Percentiles rank a stretch among this genome's conserved stretches.
phyloP scores from a whole-genome alignment of 2,797 vertebrate genomes.

The Rhabdophis nuchalis region DNA sequence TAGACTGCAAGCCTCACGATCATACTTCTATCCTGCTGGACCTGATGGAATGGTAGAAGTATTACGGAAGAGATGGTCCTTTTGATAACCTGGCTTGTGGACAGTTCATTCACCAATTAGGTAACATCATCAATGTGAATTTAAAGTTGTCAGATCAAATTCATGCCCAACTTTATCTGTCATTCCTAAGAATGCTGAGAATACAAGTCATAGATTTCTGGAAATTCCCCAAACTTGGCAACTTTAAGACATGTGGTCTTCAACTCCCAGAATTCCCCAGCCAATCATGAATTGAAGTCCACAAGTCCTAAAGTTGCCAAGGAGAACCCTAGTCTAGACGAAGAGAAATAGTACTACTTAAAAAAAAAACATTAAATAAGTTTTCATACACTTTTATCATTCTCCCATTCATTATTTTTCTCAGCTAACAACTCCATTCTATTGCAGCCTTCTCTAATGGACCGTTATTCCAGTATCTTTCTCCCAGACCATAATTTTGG shows the following conservation, averaged over 20 bases:
- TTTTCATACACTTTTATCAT: background rate
- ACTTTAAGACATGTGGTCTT: background rate
- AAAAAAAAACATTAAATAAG: background rate
- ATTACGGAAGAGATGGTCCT: background rate
- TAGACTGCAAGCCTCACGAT: background rate
- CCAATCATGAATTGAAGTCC: background rate
- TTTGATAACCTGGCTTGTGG: background rate
- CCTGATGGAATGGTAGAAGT: background rate
- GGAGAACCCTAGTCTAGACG: background rate
- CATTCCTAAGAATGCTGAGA: background rate
- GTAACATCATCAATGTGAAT: background rate
- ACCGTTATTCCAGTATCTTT: background rate
- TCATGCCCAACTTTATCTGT: background rate
- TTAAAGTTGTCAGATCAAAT: background rate
- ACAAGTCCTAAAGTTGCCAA: background rate
- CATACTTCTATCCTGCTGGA: background rate
- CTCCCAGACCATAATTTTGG: background rate
- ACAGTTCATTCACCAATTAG: background rate
- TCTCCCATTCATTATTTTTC: too few relatives aligned
- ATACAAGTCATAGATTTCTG: background rate
- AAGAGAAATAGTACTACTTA: background rate
- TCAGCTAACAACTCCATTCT: background rate
- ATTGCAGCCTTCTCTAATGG: background rate
- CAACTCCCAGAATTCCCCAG: background rate
- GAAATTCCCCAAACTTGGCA: background rate